Conservation (phyloP, 1,140 invertebrate species). For the Ceratitis capitata region DNA sequence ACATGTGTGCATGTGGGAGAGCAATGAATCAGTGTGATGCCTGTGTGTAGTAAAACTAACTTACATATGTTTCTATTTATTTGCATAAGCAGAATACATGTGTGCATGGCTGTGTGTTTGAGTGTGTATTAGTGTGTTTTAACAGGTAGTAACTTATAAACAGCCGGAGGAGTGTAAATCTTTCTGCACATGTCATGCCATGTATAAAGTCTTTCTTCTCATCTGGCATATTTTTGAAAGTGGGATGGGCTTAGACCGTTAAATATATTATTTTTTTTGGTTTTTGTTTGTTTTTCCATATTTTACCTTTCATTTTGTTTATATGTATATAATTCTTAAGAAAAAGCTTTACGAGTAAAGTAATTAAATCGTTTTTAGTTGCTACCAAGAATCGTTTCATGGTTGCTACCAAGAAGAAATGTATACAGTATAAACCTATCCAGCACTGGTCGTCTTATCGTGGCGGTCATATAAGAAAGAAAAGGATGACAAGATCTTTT, state of each 20-base stretch:
- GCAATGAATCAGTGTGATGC: background rate
- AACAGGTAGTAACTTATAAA: background rate
- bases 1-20: background rate
- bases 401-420: no score
- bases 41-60: background rate
- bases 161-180: background rate
- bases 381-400: no score
- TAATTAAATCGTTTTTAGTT: no score
- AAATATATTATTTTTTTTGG: background rate
- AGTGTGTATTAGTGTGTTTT: no score
- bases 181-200: background rate
- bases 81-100: background rate
- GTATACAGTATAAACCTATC: no score
- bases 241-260: background rate
- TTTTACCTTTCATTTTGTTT: no score
- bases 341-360: no score
- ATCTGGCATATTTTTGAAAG: background rate
- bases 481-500: no score
- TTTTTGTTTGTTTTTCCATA: background rate
- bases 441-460: no score
- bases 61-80: background rate
- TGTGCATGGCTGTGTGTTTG: background rate
- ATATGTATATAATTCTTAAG: no score
- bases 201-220: background rate
- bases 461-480: no score